These are phyloP conservation scores for Cephus pygmeus DNA, from an alignment of 2,888 invertebrate genomes.

Conservation along the genomic window DNA sequence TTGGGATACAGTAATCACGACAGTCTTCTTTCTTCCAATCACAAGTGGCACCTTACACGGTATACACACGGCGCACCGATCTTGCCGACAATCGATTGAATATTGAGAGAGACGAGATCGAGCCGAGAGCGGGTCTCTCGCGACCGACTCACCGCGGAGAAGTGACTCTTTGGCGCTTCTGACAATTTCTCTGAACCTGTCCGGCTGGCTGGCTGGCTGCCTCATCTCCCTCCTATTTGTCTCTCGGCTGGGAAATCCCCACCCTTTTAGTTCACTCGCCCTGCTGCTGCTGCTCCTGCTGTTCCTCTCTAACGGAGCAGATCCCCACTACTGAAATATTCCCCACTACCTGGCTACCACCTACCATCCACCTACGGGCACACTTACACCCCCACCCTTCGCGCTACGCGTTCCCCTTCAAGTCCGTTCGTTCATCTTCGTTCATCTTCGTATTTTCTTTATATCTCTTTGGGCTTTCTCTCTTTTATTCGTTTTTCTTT, in stretches of 20 bases:
- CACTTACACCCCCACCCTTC: constrained; percentile 4
- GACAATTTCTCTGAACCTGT: constrained; percentile 55
- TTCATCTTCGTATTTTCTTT: neutral
- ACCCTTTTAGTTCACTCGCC: neutral
- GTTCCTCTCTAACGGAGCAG: neutral
- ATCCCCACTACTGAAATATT: constrained; percentile 3
- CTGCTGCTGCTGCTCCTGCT: constrained; percentile 10
- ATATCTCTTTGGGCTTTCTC: neutral
- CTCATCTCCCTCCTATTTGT: constrained; percentile 31
- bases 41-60: neutral
- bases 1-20: neutral
- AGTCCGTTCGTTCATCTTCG: constrained; percentile 1
- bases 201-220: constrained; percentile 27
- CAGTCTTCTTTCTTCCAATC: neutral
- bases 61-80: neutral
- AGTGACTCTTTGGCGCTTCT: constrained; percentile 47
- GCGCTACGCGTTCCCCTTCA: neutral
- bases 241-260: neutral
- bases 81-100: neutral
- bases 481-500: neutral
- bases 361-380: neutral
- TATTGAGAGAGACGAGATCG: neutral
- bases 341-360: constrained; percentile 2
- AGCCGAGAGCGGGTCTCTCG: constrained; percentile 21
- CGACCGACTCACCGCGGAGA: constrained; percentile 44